A percentile compares a stretch with the other conserved stretches of the same genome.
These are phyloP conservation scores for Drosophila ananassae DNA, from an alignment of 1,140 invertebrate genomes.

Conservation along the genomic window DNA sequence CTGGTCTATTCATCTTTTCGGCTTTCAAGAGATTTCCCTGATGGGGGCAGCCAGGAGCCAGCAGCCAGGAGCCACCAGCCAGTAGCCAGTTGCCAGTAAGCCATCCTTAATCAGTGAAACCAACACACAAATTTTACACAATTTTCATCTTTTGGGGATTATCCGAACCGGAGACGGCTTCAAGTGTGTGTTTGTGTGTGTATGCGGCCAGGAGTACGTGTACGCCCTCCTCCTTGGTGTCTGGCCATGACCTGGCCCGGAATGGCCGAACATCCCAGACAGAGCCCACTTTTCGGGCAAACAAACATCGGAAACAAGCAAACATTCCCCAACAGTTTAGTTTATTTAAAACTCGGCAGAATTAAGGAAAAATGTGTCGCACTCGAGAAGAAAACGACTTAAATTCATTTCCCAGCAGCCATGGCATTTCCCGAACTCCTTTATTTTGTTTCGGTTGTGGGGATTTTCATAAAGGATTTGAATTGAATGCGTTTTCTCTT, in stretches of 20 bases:
- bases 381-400: neutral
- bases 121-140: conserved; percentile 80
- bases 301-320: neutral
- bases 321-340: neutral
- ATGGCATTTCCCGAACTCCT: neutral
- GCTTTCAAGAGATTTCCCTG: conserved; percentile 68
- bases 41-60: conserved; percentile 10
- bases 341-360: too few relatives aligned
- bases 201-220: neutral
- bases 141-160: conserved; percentile 77
- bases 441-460: conserved; percentile 16
- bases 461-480: conserved; percentile 28
- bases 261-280: neutral
- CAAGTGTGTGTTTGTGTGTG: conserved; percentile 26
- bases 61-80: too few relatives aligned
- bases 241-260: neutral
- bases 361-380: too few relatives aligned
- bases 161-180: conserved; percentile 16
- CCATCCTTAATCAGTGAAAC: conserved; percentile 78
- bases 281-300: neutral
- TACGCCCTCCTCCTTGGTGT: neutral
- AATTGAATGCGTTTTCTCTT: conserved; percentile 25
- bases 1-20: conserved; percentile 65
- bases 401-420: neutral
- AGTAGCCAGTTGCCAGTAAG: conserved; percentile 24